Evolutionary conservation across 2,113 vertebrate species (phyloP).

Genomic region (Plectropomus leopardus): DNA sequence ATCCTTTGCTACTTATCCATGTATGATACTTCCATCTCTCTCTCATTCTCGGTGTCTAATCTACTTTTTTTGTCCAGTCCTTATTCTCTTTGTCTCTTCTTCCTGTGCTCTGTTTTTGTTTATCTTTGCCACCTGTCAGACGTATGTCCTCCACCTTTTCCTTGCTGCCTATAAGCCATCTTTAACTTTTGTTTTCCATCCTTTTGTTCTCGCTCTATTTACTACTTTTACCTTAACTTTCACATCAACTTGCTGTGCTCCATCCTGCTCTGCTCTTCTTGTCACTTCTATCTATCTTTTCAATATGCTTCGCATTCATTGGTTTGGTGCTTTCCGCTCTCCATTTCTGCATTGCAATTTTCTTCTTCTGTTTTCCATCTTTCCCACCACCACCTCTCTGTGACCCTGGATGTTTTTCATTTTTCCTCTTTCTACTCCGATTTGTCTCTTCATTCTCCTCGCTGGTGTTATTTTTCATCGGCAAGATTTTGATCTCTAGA

Average conservation of each 20-base stretch:
- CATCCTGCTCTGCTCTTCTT: conserved; percentile 25
- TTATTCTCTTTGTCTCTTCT: conserved; percentile 38
- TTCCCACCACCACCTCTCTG: conserved; percentile 38
- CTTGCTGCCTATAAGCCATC: neutral
- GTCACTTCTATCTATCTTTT: conserved; percentile 52
- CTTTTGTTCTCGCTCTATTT: conserved; percentile 23
- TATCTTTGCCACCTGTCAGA: conserved; percentile 41
- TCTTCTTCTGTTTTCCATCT: conserved; percentile 49
- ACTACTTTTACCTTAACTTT: conserved; percentile 39
- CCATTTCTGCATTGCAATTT: conserved; percentile 65
- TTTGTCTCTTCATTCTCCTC: conserved; percentile 55
- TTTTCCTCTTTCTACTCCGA: conserved; percentile 57
- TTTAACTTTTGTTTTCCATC: conserved; percentile 24
- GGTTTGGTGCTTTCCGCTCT: conserved; percentile 52
- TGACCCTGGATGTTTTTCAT: conserved; percentile 67
- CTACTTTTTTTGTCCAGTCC: conserved; percentile 5
- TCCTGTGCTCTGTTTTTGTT: conserved; percentile 11
- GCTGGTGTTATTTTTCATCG: conserved; percentile 19
- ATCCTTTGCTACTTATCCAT: conserved; percentile 34
- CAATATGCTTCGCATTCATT: conserved; percentile 42
- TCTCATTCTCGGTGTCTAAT: conserved; percentile 27
- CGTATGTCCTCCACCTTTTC: neutral
- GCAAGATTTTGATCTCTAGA: conserved; percentile 1
- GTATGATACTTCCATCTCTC: conserved; percentile 18
- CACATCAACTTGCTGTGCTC: conserved; percentile 14